A percentile compares a stretch with the other conserved stretches of the same genome.
Evolutionary conservation across 2,797 vertebrate genomes (phyloP).

Genomic region (Mallotus villosus): DNA sequence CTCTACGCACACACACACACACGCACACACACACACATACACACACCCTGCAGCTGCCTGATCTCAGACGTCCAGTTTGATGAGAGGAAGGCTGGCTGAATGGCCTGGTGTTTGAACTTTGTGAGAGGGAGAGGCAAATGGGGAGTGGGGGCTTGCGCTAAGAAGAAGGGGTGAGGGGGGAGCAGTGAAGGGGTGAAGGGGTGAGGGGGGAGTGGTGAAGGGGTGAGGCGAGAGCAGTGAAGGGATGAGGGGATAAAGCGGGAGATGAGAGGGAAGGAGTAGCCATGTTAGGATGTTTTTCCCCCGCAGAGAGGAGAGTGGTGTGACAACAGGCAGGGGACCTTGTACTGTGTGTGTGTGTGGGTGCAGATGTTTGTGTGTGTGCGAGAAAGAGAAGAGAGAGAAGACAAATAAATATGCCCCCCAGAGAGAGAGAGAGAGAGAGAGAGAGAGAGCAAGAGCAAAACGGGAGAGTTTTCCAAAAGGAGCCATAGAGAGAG

Average conservation of each 20-base stretch:
- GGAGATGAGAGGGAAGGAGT: neutral
- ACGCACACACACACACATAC: neutral
- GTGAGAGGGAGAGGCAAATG: neutral
- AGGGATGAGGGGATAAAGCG: neutral
- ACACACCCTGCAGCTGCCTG: constrained; percentile 16
- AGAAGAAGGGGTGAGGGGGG: neutral
- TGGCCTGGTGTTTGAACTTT: neutral
- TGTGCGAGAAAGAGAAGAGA: neutral
- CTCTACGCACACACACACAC: constrained; percentile 7
- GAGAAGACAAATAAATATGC: neutral
- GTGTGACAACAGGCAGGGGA: neutral
- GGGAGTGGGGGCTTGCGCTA: neutral
- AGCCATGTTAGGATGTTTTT: neutral
- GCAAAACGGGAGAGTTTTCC: neutral
- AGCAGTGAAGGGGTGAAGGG: neutral
- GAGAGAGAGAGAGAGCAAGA: neutral
- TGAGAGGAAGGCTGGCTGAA: constrained; percentile 2
- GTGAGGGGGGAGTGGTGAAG: neutral
- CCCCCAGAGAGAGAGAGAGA: neutral
- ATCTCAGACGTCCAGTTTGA: constrained; percentile 6
- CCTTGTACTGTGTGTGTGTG: neutral
- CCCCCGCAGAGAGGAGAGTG: neutral
- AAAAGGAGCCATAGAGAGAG: neutral
- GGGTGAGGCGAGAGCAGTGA: neutral
- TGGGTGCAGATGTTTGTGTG: neutral